Evolutionary conservation across 2,888 invertebrate species (phyloP).

Genomic region (Nipponacmea schrenckii): DNA sequence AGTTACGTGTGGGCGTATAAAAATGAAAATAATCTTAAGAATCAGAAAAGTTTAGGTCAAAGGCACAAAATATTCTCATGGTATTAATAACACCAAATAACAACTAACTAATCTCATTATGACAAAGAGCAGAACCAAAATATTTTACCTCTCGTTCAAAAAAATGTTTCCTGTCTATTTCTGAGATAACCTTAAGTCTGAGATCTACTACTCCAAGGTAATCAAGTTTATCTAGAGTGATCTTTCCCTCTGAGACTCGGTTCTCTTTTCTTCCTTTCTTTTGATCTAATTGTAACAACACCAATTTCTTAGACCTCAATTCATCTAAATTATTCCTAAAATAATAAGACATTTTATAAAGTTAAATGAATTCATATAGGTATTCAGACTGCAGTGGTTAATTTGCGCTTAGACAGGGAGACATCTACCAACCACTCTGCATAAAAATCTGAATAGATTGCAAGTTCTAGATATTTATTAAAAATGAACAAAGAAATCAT

Average conservation of each 20-base stretch:
- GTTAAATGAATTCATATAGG: background rate
- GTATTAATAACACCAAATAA: too few species aligned
- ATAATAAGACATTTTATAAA: background rate
- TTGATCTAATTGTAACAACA: conserved; percentile 37
- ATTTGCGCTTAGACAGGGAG: too few species aligned
- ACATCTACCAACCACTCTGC: too few species aligned
- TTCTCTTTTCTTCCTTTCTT: conserved; percentile 36
- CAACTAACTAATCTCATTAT: too few species aligned
- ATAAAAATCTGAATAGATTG: too few species aligned
- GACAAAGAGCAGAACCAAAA: background rate
- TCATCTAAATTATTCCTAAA: conserved; percentile 49
- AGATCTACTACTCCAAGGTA: conserved; percentile 39
- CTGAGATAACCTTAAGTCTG: conserved; percentile 41
- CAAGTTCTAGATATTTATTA: too few species aligned
- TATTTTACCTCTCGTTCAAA: conserved; percentile 55
- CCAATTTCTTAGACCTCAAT: conserved; percentile 48
- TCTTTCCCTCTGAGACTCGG: conserved; percentile 31
- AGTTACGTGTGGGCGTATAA: too few species aligned
- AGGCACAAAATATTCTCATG: too few species aligned
- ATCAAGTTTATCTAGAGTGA: conserved; percentile 33
- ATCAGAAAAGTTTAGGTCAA: too few species aligned
- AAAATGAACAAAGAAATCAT: too few species aligned
- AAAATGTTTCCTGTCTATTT: conserved; percentile 51
- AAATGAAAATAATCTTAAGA: too few species aligned
- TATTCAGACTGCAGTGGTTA: background rate